Conservation (phyloP, 2,113 vertebrate species). For the Chloropsis cyanopogon region DNA sequence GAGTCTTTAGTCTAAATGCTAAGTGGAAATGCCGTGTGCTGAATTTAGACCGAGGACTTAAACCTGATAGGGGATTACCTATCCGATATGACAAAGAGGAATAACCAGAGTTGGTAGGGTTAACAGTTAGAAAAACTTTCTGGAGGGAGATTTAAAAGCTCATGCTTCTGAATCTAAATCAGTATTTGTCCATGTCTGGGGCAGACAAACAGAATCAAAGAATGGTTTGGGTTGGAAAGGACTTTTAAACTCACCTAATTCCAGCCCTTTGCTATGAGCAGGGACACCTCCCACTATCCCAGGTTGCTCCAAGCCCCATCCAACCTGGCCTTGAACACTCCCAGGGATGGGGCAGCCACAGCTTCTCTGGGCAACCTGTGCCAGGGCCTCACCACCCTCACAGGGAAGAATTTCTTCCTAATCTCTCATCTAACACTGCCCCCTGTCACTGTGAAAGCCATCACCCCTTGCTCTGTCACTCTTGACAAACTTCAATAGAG, state of each 20-base stretch:
- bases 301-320: not conserved
- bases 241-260: not conserved
- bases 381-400: not conserved
- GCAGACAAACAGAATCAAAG: not conserved
- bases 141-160: not conserved
- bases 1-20: not conserved
- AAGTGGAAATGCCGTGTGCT: not conserved
- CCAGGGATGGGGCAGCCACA: not conserved
- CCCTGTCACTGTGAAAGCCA: not conserved
- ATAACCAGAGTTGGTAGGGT: not conserved
- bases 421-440: not conserved
- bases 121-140: not conserved
- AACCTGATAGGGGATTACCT: not conserved
- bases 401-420: not conserved
- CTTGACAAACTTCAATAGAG: not conserved
- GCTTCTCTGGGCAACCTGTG: not conserved
- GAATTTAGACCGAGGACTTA: not conserved
- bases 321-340: not conserved
- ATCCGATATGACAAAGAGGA: not conserved
- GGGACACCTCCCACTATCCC: fast-evolving
- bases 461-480: not conserved
- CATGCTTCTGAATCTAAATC: not conserved
- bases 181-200: not conserved
- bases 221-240: not conserved
- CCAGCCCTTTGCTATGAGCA: fast-evolving